A percentile compares a stretch with the other conserved stretches of the same genome.
These are phyloP conservation scores for Megaptera novaeangliae DNA, from an alignment of 2,113 vertebrate species.

Conservation along the genomic window DNA sequence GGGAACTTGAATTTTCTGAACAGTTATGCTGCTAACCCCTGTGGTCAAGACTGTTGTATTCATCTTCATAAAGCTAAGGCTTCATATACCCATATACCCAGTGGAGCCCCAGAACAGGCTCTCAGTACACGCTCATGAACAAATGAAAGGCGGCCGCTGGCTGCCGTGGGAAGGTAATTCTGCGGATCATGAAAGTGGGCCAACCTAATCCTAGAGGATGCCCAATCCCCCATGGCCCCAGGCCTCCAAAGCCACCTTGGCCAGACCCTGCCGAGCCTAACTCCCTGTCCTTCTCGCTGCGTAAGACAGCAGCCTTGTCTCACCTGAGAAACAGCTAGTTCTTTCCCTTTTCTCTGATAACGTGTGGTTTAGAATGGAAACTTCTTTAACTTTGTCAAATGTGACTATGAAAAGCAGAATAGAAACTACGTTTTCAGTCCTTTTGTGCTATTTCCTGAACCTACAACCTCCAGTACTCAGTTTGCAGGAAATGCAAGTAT, in stretches of 20 bases:
- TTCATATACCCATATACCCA: background rate
- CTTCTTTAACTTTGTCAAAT: background rate
- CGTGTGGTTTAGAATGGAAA: background rate
- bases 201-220: background rate
- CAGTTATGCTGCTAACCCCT: background rate
- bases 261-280: background rate
- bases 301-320: background rate
- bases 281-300: background rate
- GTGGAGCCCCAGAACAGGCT: background rate
- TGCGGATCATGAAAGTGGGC: background rate
- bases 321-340: background rate
- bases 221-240: background rate
- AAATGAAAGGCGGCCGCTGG: background rate
- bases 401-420: background rate
- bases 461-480: background rate
- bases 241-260: background rate
- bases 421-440: background rate
- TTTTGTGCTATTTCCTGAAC: slow-evolving; percentile 18
- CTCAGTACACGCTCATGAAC: accelerated
- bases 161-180: background rate
- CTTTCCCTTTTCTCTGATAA: background rate
- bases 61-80: background rate
- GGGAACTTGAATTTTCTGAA: background rate
- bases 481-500: background rate
- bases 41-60: background rate